Conservation (phyloP, 1,140 invertebrate species). For the Oncopeltus fasciatus region DNA sequence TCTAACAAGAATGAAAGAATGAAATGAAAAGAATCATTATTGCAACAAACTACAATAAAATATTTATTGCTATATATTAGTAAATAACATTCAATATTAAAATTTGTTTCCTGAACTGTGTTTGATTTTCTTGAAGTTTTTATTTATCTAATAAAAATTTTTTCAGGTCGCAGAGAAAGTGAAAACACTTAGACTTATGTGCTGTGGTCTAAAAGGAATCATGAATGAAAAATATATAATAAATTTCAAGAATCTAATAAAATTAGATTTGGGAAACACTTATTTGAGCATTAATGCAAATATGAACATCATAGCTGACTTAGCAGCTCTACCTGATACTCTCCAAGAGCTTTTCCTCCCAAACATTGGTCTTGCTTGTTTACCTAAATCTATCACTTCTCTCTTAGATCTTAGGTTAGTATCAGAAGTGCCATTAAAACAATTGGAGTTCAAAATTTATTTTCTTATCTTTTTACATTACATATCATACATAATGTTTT, state of each 20-base stretch:
- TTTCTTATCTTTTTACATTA: too few species aligned
- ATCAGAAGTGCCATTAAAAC: too few species aligned
- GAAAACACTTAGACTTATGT: neutral
- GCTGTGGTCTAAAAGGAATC: neutral
- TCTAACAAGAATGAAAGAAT: too few species aligned
- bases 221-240: neutral
- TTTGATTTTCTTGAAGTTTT: too few species aligned
- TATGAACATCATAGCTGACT: neutral
- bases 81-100: too few species aligned
- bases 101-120: too few species aligned
- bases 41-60: too few species aligned
- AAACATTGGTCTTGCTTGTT: neutral
- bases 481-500: too few species aligned
- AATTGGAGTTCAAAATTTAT: too few species aligned
- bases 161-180: neutral
- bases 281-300: neutral
- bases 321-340: neutral
- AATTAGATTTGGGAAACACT: neutral
- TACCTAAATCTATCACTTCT: neutral
- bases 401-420: neutral
- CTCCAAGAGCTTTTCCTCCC: neutral
- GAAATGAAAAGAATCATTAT: too few species aligned
- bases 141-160: too few species aligned
- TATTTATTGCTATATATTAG: too few species aligned
- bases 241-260: neutral